Evolutionary conservation across 2,888 invertebrate species (phyloP), one percentile per base, ranked within the genome.

Genomic region (Gastracanthus pulcherrimus): DNA sequence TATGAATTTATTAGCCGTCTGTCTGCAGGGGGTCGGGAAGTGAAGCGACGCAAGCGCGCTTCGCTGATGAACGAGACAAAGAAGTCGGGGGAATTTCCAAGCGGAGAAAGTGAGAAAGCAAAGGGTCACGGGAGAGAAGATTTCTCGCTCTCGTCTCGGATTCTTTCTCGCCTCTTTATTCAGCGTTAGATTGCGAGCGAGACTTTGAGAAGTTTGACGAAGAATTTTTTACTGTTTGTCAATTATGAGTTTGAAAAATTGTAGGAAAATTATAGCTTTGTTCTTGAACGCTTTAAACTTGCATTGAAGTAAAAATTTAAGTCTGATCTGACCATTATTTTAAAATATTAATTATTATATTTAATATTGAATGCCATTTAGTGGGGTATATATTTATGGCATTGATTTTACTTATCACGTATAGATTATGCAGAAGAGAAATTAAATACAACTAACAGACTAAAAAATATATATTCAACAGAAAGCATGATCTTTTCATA

Each of bases 1-100:
- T 89, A 90, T 89, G 88, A 89, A 90, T 89, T 90, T 90, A 90
- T 89, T 71, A 83, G 76, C 76, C 51, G 80, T 64, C 76, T 48
- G 62, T 45, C 71, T 55, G 66, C n/a, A 38, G 71, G 72, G 77
- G 70, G 58, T 55, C 60, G 38, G 55, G 51, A 51, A 36, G 26
- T 29, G 4, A 71, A 34, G 45, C n/a, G 23, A 45, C 11, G 31
- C 51, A 80, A 78, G 19, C n/a, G 13, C 64, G 38, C 19, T 29
- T 11, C 66, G 26, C 67, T 76, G 72, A 81, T 81, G 81, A 81
- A 69, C 38, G 58, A 81, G 72, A 48, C 38, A 81, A 34, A 77
- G 74, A 74, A 70, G 48, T 34, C 45, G 58, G 19, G 16, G 26
- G n/a, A 16, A 19, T 16, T n/a, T 13, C 19, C 41, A 9, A 45